Evolutionary conservation across 2,888 invertebrate species (phyloP).

Genomic region (Blomia tropicalis): DNA sequence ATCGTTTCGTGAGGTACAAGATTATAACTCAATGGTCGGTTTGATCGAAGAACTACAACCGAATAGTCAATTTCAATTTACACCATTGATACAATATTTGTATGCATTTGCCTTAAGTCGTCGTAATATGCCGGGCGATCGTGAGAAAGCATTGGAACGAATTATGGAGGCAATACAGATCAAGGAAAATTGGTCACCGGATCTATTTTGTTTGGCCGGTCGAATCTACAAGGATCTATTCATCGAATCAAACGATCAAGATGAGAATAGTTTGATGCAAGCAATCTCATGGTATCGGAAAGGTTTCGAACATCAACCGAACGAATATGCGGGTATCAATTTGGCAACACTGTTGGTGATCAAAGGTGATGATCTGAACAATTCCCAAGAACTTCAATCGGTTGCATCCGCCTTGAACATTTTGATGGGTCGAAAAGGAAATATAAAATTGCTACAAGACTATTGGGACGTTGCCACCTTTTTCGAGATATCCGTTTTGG

Average conservation of each 20-base stretch:
- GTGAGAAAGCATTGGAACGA: constrained; percentile 78
- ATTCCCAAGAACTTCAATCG: constrained; percentile 73
- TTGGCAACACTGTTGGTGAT: constrained; percentile 90
- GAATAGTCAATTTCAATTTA: constrained; percentile 72
- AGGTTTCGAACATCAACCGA: constrained; percentile 93
- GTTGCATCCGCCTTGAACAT: constrained; percentile 91
- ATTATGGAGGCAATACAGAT: constrained; percentile 77
- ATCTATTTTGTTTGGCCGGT: constrained; percentile 91
- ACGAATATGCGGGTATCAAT: constrained; percentile 98
- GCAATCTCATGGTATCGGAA: constrained; percentile 95
- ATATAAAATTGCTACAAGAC: constrained; percentile 72
- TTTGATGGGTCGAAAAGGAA: constrained; percentile 92
- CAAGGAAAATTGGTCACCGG: constrained; percentile 86
- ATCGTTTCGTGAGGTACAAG: constrained; percentile 77
- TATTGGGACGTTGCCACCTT: constrained; percentile 99
- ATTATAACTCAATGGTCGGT: constrained; percentile 92
- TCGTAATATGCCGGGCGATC: constrained; percentile 78
- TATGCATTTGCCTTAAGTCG: constrained; percentile 94
- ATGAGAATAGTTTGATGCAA: constrained; percentile 66
- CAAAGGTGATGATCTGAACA: constrained; percentile 83
- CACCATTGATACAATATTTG: constrained; percentile 73
- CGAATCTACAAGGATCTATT: constrained; percentile 75
- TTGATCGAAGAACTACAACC: constrained; percentile 81
- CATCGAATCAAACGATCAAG: constrained; percentile 81
- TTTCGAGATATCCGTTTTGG: constrained; percentile 92